Evolutionary conservation across 2,888 invertebrate species (phyloP).

Genomic region (Eumacrocentrus americanus): DNA sequence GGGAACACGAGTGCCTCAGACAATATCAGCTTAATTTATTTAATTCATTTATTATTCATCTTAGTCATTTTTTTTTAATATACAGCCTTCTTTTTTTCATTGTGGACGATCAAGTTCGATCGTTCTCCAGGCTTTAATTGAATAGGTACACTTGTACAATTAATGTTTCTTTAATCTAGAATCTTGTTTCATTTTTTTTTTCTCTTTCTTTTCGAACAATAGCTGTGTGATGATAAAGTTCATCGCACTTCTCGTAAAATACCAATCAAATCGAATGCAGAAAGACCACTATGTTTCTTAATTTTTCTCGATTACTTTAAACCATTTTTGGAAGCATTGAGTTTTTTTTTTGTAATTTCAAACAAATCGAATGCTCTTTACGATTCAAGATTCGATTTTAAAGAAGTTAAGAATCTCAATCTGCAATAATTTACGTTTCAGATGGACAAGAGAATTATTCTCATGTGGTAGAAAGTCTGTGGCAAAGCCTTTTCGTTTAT

Average conservation of each 20-base stretch:
- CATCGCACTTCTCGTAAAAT: slow-evolving; percentile 31
- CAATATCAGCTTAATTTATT: slow-evolving; percentile 27
- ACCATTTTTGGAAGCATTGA: slow-evolving; percentile 41
- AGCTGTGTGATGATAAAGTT: slow-evolving; percentile 37
- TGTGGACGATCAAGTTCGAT: slow-evolving; percentile 26
- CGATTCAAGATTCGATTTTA: too few species aligned
- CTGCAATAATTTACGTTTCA: not conserved
- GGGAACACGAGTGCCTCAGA: slow-evolving; percentile 23
- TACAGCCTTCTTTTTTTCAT: slow-evolving; percentile 37
- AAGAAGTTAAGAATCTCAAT: too few species aligned
- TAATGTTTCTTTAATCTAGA: slow-evolving; percentile 39
- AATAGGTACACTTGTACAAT: slow-evolving; percentile 50
- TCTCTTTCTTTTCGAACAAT: slow-evolving; percentile 33
- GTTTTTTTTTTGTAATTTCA: slow-evolving; percentile 23
- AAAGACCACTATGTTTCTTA: slow-evolving; percentile 27
- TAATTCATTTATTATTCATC: slow-evolving; percentile 29
- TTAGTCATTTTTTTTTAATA: slow-evolving; percentile 39
- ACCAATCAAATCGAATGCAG: slow-evolving; percentile 33
- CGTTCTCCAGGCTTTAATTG: slow-evolving; percentile 46
- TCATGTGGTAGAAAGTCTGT: too few species aligned
- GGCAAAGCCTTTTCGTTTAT: not conserved
- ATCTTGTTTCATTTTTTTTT: slow-evolving; percentile 26
- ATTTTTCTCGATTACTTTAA: slow-evolving; percentile 24
- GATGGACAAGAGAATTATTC: not conserved
- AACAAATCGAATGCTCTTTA: not conserved